Percentiles rank a stretch among this genome's conserved stretches.
Evolutionary conservation across 2,113 vertebrate genomes (phyloP).

Genomic region (Solea solea): DNA sequence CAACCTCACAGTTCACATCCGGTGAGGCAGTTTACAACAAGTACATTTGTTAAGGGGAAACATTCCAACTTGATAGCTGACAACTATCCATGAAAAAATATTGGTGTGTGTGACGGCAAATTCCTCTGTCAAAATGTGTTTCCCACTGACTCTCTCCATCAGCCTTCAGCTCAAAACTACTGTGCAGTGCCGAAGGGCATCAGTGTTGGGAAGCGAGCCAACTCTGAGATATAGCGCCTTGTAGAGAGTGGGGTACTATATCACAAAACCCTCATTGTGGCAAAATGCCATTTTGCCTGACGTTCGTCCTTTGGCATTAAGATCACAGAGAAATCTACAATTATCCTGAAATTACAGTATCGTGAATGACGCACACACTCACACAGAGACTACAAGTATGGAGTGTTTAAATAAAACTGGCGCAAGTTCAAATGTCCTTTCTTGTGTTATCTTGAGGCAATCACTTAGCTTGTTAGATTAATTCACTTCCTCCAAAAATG

Average conservation of each 20-base stretch:
- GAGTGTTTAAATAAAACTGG: background rate
- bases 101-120: constrained; percentile 37
- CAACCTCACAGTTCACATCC: background rate
- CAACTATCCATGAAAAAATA: constrained; percentile 31
- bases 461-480: background rate
- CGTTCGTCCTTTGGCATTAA: constrained; percentile 29
- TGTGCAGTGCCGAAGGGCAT: constrained; percentile 41
- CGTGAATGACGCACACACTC: background rate
- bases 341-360: background rate
- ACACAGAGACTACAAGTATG: background rate
- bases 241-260: constrained; percentile 27
- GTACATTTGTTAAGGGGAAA: constrained; percentile 17
- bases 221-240: constrained; percentile 28
- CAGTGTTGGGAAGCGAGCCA: constrained; percentile 48
- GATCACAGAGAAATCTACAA: constrained; percentile 34
- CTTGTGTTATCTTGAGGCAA: background rate
- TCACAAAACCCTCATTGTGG: constrained; percentile 61
- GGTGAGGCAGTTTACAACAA: constrained; percentile 18
- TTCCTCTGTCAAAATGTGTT: constrained; percentile 51
- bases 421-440: background rate
- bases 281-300: constrained; percentile 45
- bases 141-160: constrained; percentile 32
- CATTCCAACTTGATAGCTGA: constrained; percentile 51
- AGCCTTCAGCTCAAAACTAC: constrained; percentile 19
- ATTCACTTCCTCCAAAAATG: background rate